Evolutionary conservation across 2,888 invertebrate genomes (phyloP).

Genomic region (Eupeodes latifasciatus): DNA sequence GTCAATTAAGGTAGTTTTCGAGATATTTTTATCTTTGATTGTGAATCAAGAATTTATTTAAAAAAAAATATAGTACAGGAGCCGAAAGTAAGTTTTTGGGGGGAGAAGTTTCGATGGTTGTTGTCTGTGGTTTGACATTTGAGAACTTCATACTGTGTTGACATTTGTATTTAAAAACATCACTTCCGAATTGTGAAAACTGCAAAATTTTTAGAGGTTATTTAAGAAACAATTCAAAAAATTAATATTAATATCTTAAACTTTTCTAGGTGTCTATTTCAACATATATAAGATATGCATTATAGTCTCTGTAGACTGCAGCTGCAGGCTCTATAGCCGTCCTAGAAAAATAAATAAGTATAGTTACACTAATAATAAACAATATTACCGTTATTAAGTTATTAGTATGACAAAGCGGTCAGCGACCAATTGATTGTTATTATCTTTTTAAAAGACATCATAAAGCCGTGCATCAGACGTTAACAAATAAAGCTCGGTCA

Average conservation of each 20-base stretch:
- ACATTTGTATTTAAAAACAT: too few relatives aligned
- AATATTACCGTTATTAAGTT: constrained; percentile 63
- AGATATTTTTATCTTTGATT: neutral
- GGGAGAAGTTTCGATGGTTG: too few relatives aligned
- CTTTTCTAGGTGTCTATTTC: too few relatives aligned
- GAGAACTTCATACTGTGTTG: too few relatives aligned
- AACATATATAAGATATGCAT: too few relatives aligned
- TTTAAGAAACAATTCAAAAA: too few relatives aligned
- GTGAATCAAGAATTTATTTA: neutral
- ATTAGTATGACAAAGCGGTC: constrained; percentile 60
- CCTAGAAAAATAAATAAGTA: constrained; percentile 12
- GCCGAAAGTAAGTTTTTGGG: too few relatives aligned
- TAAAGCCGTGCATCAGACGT: constrained; percentile 33
- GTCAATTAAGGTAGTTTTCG: neutral
- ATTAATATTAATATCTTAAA: too few relatives aligned
- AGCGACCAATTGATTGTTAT: constrained; percentile 59
- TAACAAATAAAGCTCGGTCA: constrained; percentile 40
- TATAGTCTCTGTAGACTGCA: neutral
- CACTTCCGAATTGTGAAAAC: too few relatives aligned
- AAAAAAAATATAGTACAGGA: too few relatives aligned
- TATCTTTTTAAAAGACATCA: constrained; percentile 53
- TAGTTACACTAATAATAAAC: constrained; percentile 21
- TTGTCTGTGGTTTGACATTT: too few relatives aligned
- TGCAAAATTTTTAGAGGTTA: too few relatives aligned
- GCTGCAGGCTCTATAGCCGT: neutral